These are phyloP conservation scores for Corydoras sp. DNA, from an alignment of 2,113 vertebrate species.

Conservation along the genomic window DNA sequence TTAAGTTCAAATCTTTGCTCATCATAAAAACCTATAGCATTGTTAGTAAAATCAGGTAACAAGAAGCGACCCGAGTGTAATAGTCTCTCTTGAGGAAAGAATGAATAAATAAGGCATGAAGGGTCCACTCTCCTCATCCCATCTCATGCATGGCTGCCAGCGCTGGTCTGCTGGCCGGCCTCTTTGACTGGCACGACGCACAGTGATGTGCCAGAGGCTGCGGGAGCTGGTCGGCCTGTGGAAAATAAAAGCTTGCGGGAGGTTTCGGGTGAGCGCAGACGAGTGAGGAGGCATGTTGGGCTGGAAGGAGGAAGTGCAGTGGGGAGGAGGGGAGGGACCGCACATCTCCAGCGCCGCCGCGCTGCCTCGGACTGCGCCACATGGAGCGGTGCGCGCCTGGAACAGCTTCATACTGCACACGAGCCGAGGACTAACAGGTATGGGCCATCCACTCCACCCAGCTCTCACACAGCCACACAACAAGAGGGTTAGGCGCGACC, in stretches of 20 bases:
- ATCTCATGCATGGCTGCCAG: constrained; percentile 78
- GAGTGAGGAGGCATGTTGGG: constrained; percentile 72
- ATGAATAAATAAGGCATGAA: constrained; percentile 75
- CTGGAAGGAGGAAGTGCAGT: constrained; percentile 87
- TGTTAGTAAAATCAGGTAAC: constrained; percentile 60
- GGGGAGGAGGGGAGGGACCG: constrained; percentile 81
- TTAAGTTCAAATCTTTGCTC: too few species aligned
- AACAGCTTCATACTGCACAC: constrained; percentile 74
- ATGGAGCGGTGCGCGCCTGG: constrained; percentile 77
- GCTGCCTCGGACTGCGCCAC: constrained; percentile 74
- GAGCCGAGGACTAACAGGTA: constrained; percentile 84
- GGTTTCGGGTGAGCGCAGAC: constrained; percentile 62
- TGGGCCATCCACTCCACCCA: constrained; percentile 38
- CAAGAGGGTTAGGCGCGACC: too few species aligned
- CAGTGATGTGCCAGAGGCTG: constrained; percentile 65
- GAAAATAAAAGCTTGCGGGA: constrained; percentile 75
- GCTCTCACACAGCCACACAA: too few species aligned
- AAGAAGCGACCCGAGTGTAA: constrained; percentile 52
- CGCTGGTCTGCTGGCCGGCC: constrained; percentile 72
- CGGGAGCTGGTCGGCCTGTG: constrained; percentile 60
- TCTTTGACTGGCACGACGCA: constrained; percentile 73
- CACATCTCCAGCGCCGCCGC: constrained; percentile 74
- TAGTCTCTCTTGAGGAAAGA: constrained; percentile 50
- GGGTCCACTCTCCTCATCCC: constrained; percentile 70
- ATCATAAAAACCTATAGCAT: not conserved